These are phyloP conservation scores for Rhinolophus sinicus DNA, from an alignment of 2,113 vertebrate genomes.

Conservation along the genomic window DNA sequence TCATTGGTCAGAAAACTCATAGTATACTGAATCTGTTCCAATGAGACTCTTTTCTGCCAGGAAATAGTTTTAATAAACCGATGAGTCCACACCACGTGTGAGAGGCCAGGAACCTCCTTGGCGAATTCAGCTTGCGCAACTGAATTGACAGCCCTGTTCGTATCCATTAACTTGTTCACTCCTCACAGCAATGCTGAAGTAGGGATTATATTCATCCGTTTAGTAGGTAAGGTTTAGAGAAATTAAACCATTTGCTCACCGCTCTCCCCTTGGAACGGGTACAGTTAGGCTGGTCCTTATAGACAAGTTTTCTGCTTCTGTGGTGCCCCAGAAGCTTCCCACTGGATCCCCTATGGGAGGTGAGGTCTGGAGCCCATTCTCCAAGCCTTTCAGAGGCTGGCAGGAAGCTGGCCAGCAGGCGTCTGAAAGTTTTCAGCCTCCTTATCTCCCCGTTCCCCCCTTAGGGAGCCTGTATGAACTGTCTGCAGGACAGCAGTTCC, in stretches of 20 bases:
- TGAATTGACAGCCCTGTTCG: not conserved
- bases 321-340: not conserved
- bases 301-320: not conserved
- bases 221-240: not conserved
- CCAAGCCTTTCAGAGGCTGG: not conserved
- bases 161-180: not conserved
- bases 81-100: no score
- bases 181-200: not conserved
- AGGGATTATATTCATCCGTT: not conserved
- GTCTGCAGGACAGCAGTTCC: no score
- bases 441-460: not conserved
- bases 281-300: not conserved
- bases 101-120: not conserved
- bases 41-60: not conserved
- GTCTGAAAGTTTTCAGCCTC: no score
- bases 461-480: not conserved
- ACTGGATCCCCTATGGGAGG: not conserved
- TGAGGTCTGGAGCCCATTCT: not conserved
- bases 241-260: not conserved
- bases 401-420: not conserved
- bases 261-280: not conserved
- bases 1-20: not conserved
- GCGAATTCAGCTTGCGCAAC: not conserved
- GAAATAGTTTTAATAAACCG: not conserved
- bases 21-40: not conserved